Evolutionary conservation across 2,888 invertebrate genomes (phyloP).

Genomic region (Rhagium mordax): DNA sequence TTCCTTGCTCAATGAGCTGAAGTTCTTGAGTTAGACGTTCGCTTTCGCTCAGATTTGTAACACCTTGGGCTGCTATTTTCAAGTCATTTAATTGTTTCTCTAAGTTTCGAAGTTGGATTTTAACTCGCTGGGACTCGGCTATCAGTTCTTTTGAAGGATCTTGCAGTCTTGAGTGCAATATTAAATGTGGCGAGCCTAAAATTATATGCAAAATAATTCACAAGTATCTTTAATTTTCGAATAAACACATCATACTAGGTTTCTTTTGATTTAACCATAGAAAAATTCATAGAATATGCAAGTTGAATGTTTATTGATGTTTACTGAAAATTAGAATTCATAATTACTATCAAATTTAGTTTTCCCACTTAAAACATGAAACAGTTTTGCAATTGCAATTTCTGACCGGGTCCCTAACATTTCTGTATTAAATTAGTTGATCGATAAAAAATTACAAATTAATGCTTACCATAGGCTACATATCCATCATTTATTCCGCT

Average conservation of each 20-base stretch:
- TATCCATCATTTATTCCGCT: constrained; percentile 70
- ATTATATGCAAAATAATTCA: not conserved
- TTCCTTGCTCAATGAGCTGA: constrained; percentile 76
- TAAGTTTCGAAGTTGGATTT: constrained; percentile 74
- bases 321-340: too few relatives aligned
- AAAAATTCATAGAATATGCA: too few relatives aligned
- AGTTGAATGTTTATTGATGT: too few relatives aligned
- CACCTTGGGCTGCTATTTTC: constrained; percentile 72
- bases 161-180: constrained; percentile 65
- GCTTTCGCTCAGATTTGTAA: constrained; percentile 72
- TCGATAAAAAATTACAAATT: not conserved
- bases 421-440: too few relatives aligned
- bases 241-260: too few relatives aligned
- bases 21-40: constrained; percentile 75
- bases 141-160: constrained; percentile 68
- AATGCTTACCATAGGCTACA: constrained; percentile 68
- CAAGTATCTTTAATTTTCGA: not conserved
- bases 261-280: too few relatives aligned
- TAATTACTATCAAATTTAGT: too few relatives aligned
- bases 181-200: constrained; percentile 64
- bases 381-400: too few relatives aligned
- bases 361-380: too few relatives aligned
- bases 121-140: constrained; percentile 75
- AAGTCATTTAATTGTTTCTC: constrained; percentile 77
- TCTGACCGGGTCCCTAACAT: too few relatives aligned